Percentiles rank a stretch among this genome's conserved stretches.
These are phyloP conservation scores for Zoanthus sansibaricus DNA, from an alignment of 92 coral and sea anemone species.

Conservation along the genomic window DNA sequence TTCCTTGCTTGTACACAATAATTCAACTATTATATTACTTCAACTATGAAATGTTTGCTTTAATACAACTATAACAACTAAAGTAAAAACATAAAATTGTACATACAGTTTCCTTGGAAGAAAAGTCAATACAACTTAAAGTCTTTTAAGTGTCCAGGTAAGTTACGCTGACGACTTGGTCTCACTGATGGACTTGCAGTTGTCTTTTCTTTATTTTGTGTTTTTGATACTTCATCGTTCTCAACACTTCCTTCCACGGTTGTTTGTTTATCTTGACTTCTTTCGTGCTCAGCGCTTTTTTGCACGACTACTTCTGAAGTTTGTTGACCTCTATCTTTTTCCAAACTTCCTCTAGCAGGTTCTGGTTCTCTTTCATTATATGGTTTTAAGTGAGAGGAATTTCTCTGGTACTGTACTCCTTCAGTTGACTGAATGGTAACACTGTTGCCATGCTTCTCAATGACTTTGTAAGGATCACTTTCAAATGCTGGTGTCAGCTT, in stretches of 20 bases:
- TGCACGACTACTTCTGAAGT: not conserved
- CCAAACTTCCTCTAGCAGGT: slow-evolving; percentile 6
- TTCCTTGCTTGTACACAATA: slow-evolving; percentile 3
- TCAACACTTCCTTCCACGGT: slow-evolving; percentile 8
- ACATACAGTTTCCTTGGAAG: slow-evolving; percentile 22
- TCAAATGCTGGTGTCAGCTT: slow-evolving; percentile 65
- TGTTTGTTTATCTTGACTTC: not conserved
- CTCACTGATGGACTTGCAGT: not conserved
- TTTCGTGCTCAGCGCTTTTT: not conserved
- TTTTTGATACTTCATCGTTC: not conserved
- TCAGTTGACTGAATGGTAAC: slow-evolving; percentile 51
- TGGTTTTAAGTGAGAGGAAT: slow-evolving; percentile 33
- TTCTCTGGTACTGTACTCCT: slow-evolving; percentile 52
- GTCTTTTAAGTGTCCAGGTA: slow-evolving; percentile 15
- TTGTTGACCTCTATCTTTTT: slow-evolving; percentile 7
- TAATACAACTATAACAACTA: slow-evolving; percentile 3
- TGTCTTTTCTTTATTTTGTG: not conserved
- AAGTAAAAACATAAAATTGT: not conserved
- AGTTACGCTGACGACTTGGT: slow-evolving; percentile 1
- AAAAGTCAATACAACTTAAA: slow-evolving; percentile 16
- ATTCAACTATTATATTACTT: not conserved
- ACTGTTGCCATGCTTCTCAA: slow-evolving; percentile 65
- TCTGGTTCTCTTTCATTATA: slow-evolving; percentile 32
- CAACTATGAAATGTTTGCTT: slow-evolving; percentile 20
- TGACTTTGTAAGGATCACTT: slow-evolving; percentile 45